phyloP scores from a whole-genome alignment of 2,888 invertebrate species.

The Drosophila prolongata region DNA sequence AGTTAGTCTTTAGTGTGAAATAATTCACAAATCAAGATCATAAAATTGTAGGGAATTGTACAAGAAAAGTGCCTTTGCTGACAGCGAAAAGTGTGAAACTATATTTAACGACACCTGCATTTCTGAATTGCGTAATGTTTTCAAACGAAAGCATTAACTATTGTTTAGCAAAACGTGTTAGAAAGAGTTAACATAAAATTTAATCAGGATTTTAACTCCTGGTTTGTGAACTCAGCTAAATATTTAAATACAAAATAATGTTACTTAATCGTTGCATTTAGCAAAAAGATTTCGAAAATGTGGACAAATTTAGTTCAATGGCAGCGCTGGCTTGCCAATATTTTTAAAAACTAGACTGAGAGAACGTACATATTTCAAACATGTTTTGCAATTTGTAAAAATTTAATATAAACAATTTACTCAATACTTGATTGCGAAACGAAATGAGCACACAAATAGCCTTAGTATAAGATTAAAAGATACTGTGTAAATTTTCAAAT shows the following conservation, averaged over 20 bases:
- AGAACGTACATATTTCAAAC: conserved; percentile 44
- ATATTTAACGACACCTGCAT: conserved; percentile 25
- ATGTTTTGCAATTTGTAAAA: conserved; percentile 31
- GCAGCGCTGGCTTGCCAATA: conserved; percentile 41
- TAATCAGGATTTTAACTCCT: neutral
- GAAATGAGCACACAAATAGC: conserved; percentile 62
- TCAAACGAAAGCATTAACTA: conserved; percentile 20
- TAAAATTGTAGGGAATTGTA: conserved; percentile 47
- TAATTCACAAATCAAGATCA: conserved; percentile 24
- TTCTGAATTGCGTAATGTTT: conserved; percentile 12
- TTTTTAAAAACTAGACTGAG: conserved; percentile 70
- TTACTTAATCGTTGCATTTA: conserved; percentile 75
- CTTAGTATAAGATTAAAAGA: conserved; percentile 55
- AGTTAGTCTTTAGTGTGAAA: conserved; percentile 51
- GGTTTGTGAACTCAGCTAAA: conserved; percentile 28
- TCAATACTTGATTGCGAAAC: conserved; percentile 51
- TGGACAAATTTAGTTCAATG: conserved; percentile 20
- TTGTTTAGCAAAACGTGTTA: conserved; percentile 41
- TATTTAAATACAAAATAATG: conserved; percentile 41
- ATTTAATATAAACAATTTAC: conserved; percentile 46
- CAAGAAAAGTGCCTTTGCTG: conserved; percentile 66
- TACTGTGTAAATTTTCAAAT: conserved; percentile 62
- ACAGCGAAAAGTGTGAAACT: conserved; percentile 24
- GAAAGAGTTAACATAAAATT: neutral
- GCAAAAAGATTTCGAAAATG: conserved; percentile 34